A percentile compares a stretch with the other conserved stretches of the same genome.
Conservation (phyloP, 2,113 vertebrate genomes). For the Mus spicilegus region DNA sequence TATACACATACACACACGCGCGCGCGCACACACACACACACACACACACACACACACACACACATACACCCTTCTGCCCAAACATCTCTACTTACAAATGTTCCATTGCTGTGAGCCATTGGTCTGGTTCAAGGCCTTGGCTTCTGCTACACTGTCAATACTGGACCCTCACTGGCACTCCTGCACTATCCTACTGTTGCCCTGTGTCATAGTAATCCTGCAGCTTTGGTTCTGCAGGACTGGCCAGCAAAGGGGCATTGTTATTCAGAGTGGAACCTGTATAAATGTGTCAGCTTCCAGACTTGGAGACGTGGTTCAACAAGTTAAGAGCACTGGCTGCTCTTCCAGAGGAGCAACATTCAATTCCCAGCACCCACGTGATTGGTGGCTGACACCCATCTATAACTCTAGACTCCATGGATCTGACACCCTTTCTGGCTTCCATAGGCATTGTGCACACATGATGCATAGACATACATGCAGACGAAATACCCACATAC, state of each 20-base stretch:
- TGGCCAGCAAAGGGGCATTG: background rate
- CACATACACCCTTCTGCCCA: background rate
- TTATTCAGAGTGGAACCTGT: background rate
- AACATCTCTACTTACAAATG: background rate
- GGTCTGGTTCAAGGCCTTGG: background rate
- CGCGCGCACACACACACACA: no score
- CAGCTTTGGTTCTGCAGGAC: background rate
- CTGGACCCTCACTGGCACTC: background rate
- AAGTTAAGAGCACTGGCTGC: background rate
- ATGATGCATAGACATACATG: background rate
- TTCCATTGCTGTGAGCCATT: background rate
- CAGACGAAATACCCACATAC: background rate
- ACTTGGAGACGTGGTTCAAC: background rate
- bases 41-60: background rate
- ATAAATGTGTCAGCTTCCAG: background rate
- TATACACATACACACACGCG: no score
- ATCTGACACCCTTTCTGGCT: background rate
- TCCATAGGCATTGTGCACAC: background rate
- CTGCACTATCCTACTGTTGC: background rate
- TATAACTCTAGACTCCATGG: background rate
- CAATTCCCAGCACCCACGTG: no score
- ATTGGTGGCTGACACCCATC: background rate
- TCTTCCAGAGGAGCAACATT: background rate
- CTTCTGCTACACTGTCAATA: background rate
- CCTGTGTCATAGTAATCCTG: background rate